Percentiles rank a stretch among this genome's conserved stretches.
Conservation (phyloP, 2,888 invertebrate genomes). For the Nudaria mundana region DNA sequence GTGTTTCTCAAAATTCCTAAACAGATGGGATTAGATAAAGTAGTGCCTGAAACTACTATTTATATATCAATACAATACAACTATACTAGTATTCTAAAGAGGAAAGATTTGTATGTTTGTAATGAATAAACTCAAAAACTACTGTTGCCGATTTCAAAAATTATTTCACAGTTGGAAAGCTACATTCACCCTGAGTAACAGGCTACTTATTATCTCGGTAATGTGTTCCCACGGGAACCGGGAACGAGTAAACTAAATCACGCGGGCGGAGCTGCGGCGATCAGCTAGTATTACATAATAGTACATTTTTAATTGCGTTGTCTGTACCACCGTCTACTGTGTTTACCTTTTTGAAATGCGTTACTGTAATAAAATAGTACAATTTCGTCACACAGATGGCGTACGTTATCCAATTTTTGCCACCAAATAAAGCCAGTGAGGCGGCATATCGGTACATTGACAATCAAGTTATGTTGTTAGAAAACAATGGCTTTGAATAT, state of each 20-base stretch:
- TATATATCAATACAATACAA: slow-evolving; percentile 39
- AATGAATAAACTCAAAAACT: no score
- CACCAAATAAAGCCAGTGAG: slow-evolving; percentile 50
- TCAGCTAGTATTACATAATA: not conserved
- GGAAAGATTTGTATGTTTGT: no score
- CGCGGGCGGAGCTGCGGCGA: not conserved
- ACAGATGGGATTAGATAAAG: no score
- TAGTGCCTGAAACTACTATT: not conserved
- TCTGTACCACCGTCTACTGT: not conserved
- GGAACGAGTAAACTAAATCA: no score
- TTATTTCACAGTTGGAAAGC: no score
- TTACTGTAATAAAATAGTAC: slow-evolving; percentile 29
- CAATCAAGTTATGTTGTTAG: slow-evolving; percentile 38
- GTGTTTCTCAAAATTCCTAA: no score
- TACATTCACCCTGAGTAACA: no score
- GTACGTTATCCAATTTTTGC: slow-evolving; percentile 58
- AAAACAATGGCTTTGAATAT: slow-evolving; percentile 18
- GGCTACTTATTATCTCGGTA: no score
- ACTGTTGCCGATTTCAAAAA: no score
- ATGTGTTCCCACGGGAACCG: no score
- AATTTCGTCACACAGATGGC: slow-evolving; percentile 19
- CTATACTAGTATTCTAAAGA: no score
- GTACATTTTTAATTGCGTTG: not conserved
- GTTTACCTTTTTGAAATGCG: slow-evolving; percentile 20
- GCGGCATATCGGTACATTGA: slow-evolving; percentile 49